phyloP scores from a whole-genome alignment of 2,888 invertebrate species.

The Plebejus melissa region DNA sequence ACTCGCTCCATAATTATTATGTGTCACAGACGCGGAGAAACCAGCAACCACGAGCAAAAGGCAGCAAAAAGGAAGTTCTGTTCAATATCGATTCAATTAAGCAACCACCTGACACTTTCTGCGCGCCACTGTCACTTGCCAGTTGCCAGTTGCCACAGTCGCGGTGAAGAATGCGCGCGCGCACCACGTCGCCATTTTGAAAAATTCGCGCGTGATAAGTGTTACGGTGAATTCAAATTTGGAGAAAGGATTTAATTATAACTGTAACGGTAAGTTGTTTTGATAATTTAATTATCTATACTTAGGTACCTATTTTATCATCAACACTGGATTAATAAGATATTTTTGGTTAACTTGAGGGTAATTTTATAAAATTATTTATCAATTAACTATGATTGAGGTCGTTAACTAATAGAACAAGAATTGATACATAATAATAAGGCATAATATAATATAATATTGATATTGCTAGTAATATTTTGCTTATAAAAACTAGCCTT shows the following conservation, averaged over 20 bases:
- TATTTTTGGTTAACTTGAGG: neutral
- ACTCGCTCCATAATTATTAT: neutral
- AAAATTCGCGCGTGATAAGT: conserved; percentile 14
- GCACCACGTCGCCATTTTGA: conserved; percentile 14
- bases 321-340: neutral
- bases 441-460: neutral
- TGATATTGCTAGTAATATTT: neutral
- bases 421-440: conserved; percentile 4
- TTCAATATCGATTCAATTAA: neutral
- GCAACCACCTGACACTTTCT: conserved; percentile 14
- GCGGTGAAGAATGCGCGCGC: conserved; percentile 9
- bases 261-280: neutral
- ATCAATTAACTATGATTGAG: neutral
- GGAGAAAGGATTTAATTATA: neutral
- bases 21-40: neutral
- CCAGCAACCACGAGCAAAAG: neutral
- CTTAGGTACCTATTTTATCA: too few relatives aligned
- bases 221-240: conserved; percentile 3
- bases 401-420: neutral
- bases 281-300: neutral
- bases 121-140: neutral
- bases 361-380: neutral
- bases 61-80: conserved; percentile 4
- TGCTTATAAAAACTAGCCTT: neutral
- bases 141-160: conserved; percentile 9